Evolutionary conservation across 2,888 invertebrate species (phyloP), one percentile per base, ranked within the genome.

Genomic region (Loripinus fragilis): DNA sequence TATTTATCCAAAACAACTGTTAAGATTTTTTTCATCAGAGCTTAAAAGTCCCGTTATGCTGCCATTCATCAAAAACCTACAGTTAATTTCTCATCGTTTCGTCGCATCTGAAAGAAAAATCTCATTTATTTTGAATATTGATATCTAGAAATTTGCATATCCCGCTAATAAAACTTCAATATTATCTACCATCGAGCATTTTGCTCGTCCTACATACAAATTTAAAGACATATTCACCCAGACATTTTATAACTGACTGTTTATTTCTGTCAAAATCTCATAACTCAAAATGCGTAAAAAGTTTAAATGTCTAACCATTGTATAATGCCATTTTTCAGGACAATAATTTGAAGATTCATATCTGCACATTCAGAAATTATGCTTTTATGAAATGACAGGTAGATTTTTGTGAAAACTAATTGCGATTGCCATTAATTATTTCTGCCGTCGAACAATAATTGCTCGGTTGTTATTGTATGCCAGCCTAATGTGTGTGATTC

Each of bases 81-180:
- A 30, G 15, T 60, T 60, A 30, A 60, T 60, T 60, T 60, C 52
- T 33, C 60, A 60, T 33, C 60, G 30, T 33, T 60, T 5, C 60
- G 20, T 20, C 17, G 60, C 60, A 60, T 60, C 33, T 33, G 33
- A 60, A 60, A 33, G 33, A 33, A 60, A 60, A 60, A 60, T 30
- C 60, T 17, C 60, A 60, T 60, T 60, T 60, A 60, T 60, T 60
- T 60, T 60, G 60, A 60, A 60, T 60, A 60, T 60, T 60, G 60
- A 60, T 60, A 60, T 60, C 17, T 60, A 20, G 33, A 17, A 20
- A 60, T 60, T 60, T 60, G 60, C 60, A 60, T 60, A 60, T 60
- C 23, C 60, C 10, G 1, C 30, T 60, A 60, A 60, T 60, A 60
- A 60, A 60, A 20, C 10, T 60, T 60, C 30, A 33, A 60, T 60